Conservation (phyloP, 1,140 invertebrate species). For the Dinothrombium tinctorium region DNA sequence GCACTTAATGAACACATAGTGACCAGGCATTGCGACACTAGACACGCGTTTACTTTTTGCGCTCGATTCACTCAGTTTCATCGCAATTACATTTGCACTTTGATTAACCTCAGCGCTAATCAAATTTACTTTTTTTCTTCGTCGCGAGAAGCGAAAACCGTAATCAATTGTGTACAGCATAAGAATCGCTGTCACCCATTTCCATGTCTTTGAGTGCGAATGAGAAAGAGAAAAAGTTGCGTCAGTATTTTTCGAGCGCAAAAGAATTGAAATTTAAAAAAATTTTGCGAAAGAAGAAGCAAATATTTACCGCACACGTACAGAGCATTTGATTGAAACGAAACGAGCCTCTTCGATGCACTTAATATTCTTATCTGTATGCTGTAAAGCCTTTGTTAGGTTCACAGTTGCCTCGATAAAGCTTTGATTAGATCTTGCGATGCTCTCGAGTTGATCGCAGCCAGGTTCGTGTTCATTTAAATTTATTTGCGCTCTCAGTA, state of each 20-base stretch:
- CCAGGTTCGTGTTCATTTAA: background rate
- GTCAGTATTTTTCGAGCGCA: background rate
- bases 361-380: too few species aligned
- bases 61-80: slow-evolving; percentile 3
- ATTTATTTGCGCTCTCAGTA: background rate
- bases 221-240: too few species aligned
- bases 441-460: background rate
- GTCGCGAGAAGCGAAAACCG: background rate
- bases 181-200: slow-evolving; percentile 1
- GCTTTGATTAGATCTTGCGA: background rate
- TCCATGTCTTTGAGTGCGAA: too few species aligned
- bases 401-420: too few species aligned
- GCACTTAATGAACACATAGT: slow-evolving; percentile 10
- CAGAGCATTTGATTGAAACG: background rate
- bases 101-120: background rate
- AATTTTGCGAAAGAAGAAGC: background rate
- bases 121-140: background rate
- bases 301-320: background rate
- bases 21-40: background rate
- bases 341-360: too few species aligned
- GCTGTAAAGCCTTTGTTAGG: too few species aligned
- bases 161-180: slow-evolving; percentile 3
- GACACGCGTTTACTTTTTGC: background rate
- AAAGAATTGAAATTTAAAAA: background rate
- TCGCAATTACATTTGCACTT: background rate